Base-by-base conservation (phyloP, 2,888 invertebrate species). In the Atherix ibis region DNA sequence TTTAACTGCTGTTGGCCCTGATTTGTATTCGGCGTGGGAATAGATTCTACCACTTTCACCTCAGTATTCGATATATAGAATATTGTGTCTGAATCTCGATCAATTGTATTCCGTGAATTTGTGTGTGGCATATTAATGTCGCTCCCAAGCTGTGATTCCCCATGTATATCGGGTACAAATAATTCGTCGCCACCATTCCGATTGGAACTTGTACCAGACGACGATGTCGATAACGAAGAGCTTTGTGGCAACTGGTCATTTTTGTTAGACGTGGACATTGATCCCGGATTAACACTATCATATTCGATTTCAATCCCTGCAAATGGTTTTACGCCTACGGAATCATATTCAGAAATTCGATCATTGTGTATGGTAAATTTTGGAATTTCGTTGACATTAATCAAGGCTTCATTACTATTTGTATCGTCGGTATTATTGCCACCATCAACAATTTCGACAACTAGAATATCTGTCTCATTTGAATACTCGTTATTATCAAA, bases 41-140 rank as follows among this genome's bases (percentile, higher is more conserved):
- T 38, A 1, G 61, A 58, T 31, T 62, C 61, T 3, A 59, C 56
- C 14, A 62, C 61, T 44, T 62, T 62, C 0, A 62, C 61, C 41
- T 62, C 61, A 1, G 61, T 62, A 34, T 62, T 62, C n/a, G 61
- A 62, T 5, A 62, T 62, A 32, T 62, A 62, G 41, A 62, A 62
- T 24, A 62, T 60, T 3, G 61, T 62, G 36, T 62, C 62, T 0
- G 62, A 61, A 32, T 62, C 61, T 5, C 58, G 48, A 42, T 60
- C 59, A 22, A 52, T 35, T 18, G 42, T 39, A 5, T 38, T 38
- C 18, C 34, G 30, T 10, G 18, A 12, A 8, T n/a, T 22, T 28
- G 4, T 13, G 13, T 28, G 6, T 17, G 22, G n/a, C 8, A 13
- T 9, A 4, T n/a, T n/a, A n/a, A n/a, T n/a, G 4, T n/a, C 9